Evolutionary conservation across 1,140 invertebrate species (phyloP).

Genomic region (Atta texana): DNA sequence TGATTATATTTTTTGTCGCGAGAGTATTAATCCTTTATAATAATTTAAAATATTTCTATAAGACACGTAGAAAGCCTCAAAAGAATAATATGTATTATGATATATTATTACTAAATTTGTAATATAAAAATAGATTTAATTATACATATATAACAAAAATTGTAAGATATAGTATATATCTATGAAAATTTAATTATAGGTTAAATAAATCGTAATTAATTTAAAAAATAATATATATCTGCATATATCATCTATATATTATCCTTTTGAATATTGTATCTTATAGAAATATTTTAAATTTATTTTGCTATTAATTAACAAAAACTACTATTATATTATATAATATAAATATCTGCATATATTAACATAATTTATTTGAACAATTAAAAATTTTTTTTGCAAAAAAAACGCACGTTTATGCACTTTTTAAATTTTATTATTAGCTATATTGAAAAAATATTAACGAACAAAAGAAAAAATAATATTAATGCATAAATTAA

Average conservation of each 20-base stretch:
- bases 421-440: slow-evolving; percentile 7
- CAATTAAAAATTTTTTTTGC: slow-evolving; percentile 17
- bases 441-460: slow-evolving; percentile 9
- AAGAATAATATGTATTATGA: slow-evolving; percentile 24
- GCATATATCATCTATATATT: slow-evolving; percentile 2
- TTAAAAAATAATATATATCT: slow-evolving; percentile 23
- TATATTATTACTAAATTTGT: slow-evolving; percentile 39
- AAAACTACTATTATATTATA: slow-evolving; percentile 25
- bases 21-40: slow-evolving; percentile 44
- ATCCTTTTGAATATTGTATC: slow-evolving; percentile 12
- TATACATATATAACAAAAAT: slow-evolving; percentile 24
- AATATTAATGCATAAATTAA: slow-evolving; percentile 56
- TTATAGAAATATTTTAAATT: slow-evolving; percentile 34
- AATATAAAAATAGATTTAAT: slow-evolving; percentile 35
- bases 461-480: slow-evolving; percentile 21
- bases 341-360: slow-evolving; percentile 19
- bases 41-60: slow-evolving; percentile 50
- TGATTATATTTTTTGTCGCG: slow-evolving; percentile 36
- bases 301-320: slow-evolving; percentile 31
- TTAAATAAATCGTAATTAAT: slow-evolving; percentile 27
- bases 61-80: background rate
- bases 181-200: slow-evolving; percentile 18
- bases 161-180: slow-evolving; percentile 16
- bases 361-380: slow-evolving; percentile 29
- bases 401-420: background rate